phyloP scores from a whole-genome alignment of 2,113 vertebrate genomes.

The Rhea americana region DNA sequence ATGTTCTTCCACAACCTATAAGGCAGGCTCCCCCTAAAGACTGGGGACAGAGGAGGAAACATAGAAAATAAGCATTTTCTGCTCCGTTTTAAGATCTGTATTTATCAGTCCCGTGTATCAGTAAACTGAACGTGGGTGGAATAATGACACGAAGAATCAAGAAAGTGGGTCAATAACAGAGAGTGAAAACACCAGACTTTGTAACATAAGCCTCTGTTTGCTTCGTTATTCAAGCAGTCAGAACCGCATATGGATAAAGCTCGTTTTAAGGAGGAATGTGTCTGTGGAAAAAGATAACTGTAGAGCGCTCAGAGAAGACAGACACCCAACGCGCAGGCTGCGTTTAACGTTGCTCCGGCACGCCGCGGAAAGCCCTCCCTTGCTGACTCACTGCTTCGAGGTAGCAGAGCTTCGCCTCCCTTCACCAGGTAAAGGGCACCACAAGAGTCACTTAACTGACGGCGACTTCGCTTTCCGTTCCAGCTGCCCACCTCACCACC shows the following conservation, averaged over 20 bases:
- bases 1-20: neutral
- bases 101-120: neutral
- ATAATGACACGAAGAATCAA: neutral
- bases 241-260: neutral
- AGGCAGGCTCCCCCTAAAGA: neutral
- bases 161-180: neutral
- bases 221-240: neutral
- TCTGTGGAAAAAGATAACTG: neutral
- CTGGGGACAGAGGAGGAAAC: fast-evolving
- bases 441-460: neutral
- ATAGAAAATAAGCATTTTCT: neutral
- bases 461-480: neutral
- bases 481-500: neutral
- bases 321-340: neutral
- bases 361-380: neutral
- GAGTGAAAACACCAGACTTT: neutral
- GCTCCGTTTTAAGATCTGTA: neutral
- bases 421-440: neutral
- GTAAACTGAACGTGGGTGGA: neutral
- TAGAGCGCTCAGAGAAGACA: neutral
- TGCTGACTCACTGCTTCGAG: neutral
- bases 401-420: neutral
- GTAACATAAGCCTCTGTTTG: neutral
- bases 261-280: neutral
- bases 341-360: neutral